These are phyloP conservation scores for Tenualosa ilisha DNA, from an alignment of 2,797 vertebrate genomes.

Conservation along the genomic window DNA sequence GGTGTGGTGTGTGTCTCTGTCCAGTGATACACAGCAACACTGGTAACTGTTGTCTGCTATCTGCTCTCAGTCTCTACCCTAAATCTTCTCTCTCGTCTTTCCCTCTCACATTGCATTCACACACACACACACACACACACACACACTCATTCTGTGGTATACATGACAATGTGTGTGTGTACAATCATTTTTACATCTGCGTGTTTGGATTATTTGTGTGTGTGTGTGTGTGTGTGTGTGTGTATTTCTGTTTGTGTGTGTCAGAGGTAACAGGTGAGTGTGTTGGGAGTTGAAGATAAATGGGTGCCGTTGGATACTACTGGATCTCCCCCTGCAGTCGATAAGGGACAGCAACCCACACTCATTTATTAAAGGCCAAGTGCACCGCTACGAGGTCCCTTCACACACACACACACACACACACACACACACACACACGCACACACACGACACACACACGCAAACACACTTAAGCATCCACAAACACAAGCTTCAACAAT, in stretches of 20 bases:
- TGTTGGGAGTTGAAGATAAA: slow-evolving; percentile 66
- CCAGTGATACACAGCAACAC: neutral
- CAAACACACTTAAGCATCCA: neutral
- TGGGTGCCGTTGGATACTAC: slow-evolving; percentile 63
- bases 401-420: slow-evolving; percentile 9
- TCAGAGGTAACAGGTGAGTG: slow-evolving; percentile 68
- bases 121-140: too few relatives aligned
- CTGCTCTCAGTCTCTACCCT: too few relatives aligned
- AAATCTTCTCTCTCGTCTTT: too few relatives aligned
- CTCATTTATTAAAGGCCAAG: slow-evolving; percentile 73
- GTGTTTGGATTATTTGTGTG: slow-evolving; percentile 5
- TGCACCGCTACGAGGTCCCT: slow-evolving; percentile 33
- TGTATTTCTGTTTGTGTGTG: slow-evolving; percentile 7
- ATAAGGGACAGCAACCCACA: slow-evolving; percentile 66
- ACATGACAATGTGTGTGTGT: neutral
- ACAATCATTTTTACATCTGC: neutral
- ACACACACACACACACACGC: slow-evolving; percentile 31
- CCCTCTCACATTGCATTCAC: too few relatives aligned
- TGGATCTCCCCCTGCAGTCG: slow-evolving; percentile 67
- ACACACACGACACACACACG: neutral
- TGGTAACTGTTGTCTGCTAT: too few relatives aligned
- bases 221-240: slow-evolving; percentile 26
- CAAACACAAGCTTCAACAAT: slow-evolving; percentile 26
- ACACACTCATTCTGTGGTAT: too few relatives aligned
- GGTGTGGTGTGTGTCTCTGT: neutral